phyloP scores from a whole-genome alignment of 2,113 vertebrate species.

The Bagarius yarrelli region DNA sequence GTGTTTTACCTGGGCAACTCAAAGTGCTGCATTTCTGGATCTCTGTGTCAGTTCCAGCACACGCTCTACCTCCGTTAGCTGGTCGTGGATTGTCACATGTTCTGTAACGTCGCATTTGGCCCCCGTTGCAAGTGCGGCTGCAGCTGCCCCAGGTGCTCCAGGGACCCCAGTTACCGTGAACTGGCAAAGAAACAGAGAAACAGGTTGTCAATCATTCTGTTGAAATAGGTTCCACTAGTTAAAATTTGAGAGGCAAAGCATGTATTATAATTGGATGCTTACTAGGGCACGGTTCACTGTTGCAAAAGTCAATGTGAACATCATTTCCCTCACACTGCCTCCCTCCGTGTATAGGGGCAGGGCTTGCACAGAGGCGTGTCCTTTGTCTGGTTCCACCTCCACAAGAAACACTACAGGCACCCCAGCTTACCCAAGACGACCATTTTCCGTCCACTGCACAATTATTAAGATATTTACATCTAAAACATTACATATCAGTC shows the following conservation, averaged over 20 bases:
- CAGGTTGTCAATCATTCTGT: neutral
- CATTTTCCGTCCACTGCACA: slow-evolving; percentile 92
- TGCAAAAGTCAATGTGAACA: slow-evolving; percentile 88
- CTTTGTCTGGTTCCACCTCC: slow-evolving; percentile 87
- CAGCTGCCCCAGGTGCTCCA: slow-evolving; percentile 92
- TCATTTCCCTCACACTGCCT: slow-evolving; percentile 85
- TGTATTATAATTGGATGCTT: slow-evolving; percentile 57
- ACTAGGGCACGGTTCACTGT: slow-evolving; percentile 90
- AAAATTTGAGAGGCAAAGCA: neutral
- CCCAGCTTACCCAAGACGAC: slow-evolving; percentile 87
- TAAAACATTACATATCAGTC: neutral
- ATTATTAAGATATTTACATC: neutral
- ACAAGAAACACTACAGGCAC: slow-evolving; percentile 85
- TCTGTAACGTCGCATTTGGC: slow-evolving; percentile 84
- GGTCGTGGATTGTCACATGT: slow-evolving; percentile 87
- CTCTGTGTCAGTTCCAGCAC: slow-evolving; percentile 85
- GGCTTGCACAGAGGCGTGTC: slow-evolving; percentile 82
- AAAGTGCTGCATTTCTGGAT: slow-evolving; percentile 80
- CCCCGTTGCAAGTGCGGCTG: slow-evolving; percentile 85
- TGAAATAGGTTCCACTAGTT: neutral
- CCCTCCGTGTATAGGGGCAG: slow-evolving; percentile 81
- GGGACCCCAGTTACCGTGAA: slow-evolving; percentile 86
- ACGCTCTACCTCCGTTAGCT: slow-evolving; percentile 82
- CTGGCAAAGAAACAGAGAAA: slow-evolving; percentile 60
- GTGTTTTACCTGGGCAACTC: slow-evolving; percentile 79